Evolutionary conservation across 1,140 invertebrate species (phyloP), one percentile per base, ranked within the genome.

Genomic region (Nomia melanderi): DNA sequence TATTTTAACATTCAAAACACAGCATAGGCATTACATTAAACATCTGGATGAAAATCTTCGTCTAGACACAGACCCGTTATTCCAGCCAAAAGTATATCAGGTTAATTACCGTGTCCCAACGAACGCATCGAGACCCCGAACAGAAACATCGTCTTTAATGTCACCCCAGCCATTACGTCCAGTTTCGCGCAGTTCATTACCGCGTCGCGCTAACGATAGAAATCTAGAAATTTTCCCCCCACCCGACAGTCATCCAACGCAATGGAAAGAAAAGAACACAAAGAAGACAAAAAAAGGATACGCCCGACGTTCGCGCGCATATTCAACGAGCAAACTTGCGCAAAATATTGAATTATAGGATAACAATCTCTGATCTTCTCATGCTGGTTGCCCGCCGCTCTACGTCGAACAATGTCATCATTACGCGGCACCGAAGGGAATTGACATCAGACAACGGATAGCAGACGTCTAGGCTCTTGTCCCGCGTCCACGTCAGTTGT

Each of bases 351-450:
- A 62, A 50, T 72, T 36, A 11, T 31, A 27, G 20, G 17, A 29
- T 23, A 70, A 39, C 23, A n/a, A 39, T 69, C 23, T 36, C 57
- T 20, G 25, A 41, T 50, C 29, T 33, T 62, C 31, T 36, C 41
- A 47, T 36, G 23, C 6, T 59, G 7, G 1, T 14, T 17, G 12
- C 33, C 2, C 33, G 47, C 47, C 17, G 17, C 12, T 12, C 47
- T 17, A 7, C n/a, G 47, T 50, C 47, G 20, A 57, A 41, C 25
- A 69, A 57, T 62, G 29, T 36, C 69, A 50, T 50, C 50, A 72
- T 50, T 50, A 33, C 12, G 11, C 17, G 20, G 0, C 14, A 20
- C 9, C 17, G 7, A 25, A 17, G 14, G 9, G 33, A 25, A 36
- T 23, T n/a, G 29, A 47, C n/a, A 62, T 60, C 59, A 27, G 47